Evolutionary conservation across 1,140 invertebrate species (phyloP), one percentile per base, ranked within the genome.

Genomic region (Diplogasteroides magnus): DNA sequence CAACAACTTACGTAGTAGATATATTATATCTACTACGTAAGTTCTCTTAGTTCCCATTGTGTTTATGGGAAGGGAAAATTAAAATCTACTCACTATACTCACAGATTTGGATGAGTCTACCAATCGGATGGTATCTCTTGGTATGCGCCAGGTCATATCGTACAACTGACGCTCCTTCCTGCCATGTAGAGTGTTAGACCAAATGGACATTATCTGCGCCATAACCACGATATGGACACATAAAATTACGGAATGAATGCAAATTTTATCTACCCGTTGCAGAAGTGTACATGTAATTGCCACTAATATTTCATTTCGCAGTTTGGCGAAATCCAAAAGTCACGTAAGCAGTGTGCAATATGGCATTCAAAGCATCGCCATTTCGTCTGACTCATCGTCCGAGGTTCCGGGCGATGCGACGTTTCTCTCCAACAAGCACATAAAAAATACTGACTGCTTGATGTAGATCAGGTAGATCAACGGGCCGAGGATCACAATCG

Each of bases 91-190:
- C n/a, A n/a, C n/a, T n/a, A n/a, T n/a, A n/a, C n/a, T n/a, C n/a
- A n/a, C n/a, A n/a, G n/a, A n/a, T n/a, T n/a, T n/a, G n/a, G n/a
- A 37, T 28, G 64, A 31, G 37, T 81, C 78, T 2, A 82, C 31
- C 1, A 81, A n/a, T 48, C 79, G 73, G 31, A 81, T 75, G 37
- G 77, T 72, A 14, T 81, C 81, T 48, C 79, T 60, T 0, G 81
- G 77, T 28, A 81, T 77, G 25, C 79, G 59, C 79, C 79, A 81
- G 19, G 79, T 82, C 79, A 81, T 81, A 64, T 81, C 78, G 67
- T 81, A 81, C 26, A 81, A 61, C 63, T 76, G 68, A 29, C 79
- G 23, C 60, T 81, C 80, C 70, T 83, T 83, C 62, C 79, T 81
- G 29, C 71, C 77, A 60, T n/a, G 15, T n/a, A n/a, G n/a, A 0